Base-by-base conservation (phyloP, 2,113 vertebrate species). In the Copsychus sechellarum region DNA sequence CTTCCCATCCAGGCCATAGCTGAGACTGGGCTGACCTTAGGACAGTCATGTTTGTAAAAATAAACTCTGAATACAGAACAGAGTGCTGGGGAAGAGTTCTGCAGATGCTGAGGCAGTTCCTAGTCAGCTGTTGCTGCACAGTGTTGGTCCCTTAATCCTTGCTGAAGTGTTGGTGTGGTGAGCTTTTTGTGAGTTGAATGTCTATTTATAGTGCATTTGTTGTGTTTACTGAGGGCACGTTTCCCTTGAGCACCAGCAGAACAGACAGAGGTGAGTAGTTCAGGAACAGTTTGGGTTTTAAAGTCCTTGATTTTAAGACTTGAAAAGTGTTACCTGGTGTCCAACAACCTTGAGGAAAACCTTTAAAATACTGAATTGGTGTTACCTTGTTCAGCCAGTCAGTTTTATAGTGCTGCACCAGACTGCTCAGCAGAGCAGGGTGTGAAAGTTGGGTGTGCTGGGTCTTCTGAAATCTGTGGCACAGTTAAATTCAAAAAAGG, bases 21-120 rank as follows among this genome's bases (percentile, higher is more conserved):
- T 96, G 95, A 87, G 86, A 26, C 74, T 57, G 69, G 83, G 36
- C 90, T 98, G 96, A 95, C 95, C 96, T 97, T 91, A 97, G 96
- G 71, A 43, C 77, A 84, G 67, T 84, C 71, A 42, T 53, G 61
- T 51, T 43, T 93, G 81, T 95, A 96, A 97, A 97, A 97, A 97
- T 96, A 98, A 97, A 96, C 65, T 54, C 87, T 76, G 84, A 96
- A 36, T 86, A 34, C 85, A 89, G 86, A 83, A 78, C 74, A 66
- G 78, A 90, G 72, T 65, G 74, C 81, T 97, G 82, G 83, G 92
- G 91, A 67, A 64, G 42, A 67, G 89, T 21, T 84, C 50, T 94
- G 90, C 81, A 86, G 84, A 73, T 66, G 78, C 45, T 86, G 76
- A 88, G 90, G 9, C 70, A 31, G 54, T 70, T 82, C 36, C 60